Conservation (phyloP, 2,113 vertebrate species). For the Chaetura pelagica region DNA sequence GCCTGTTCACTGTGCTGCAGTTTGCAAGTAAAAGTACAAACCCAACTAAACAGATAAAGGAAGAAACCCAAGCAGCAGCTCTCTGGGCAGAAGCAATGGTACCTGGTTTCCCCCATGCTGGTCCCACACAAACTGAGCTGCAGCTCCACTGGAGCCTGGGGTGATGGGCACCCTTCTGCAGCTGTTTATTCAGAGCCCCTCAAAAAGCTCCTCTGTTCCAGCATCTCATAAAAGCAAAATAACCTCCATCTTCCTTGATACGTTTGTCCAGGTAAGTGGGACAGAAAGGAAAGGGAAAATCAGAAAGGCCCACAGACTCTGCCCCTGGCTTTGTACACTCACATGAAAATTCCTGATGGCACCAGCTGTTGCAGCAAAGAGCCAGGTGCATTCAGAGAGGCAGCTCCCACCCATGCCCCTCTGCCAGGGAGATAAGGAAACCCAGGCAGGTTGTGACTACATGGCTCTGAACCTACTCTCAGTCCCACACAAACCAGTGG, state of each 20-base stretch:
- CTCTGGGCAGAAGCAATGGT: neutral
- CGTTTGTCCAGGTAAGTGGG: accelerated
- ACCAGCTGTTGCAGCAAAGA: neutral
- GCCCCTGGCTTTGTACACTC: neutral
- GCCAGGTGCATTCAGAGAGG: neutral
- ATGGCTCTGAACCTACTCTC: neutral
- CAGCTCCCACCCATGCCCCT: slow-evolving; percentile 56
- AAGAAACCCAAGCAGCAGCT: neutral
- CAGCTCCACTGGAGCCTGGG: neutral
- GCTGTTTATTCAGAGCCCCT: neutral
- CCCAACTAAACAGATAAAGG: neutral
- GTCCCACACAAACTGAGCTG: neutral
- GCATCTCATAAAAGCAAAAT: neutral
- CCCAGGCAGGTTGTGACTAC: neutral
- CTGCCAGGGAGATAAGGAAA: slow-evolving; percentile 47
- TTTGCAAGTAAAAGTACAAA: neutral
- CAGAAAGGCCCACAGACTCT: neutral
- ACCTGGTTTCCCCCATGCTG: neutral
- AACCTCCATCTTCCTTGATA: neutral
- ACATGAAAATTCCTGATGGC: neutral
- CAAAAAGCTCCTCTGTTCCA: neutral
- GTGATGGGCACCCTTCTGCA: accelerated
- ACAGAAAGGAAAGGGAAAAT: neutral
- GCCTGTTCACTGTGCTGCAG: neutral
- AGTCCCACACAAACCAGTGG: slow-evolving; percentile 66